A percentile compares a stretch with the other conserved stretches of the same genome.
Conservation (phyloP, 2,888 invertebrate species). For the Vesta saturnalis region DNA sequence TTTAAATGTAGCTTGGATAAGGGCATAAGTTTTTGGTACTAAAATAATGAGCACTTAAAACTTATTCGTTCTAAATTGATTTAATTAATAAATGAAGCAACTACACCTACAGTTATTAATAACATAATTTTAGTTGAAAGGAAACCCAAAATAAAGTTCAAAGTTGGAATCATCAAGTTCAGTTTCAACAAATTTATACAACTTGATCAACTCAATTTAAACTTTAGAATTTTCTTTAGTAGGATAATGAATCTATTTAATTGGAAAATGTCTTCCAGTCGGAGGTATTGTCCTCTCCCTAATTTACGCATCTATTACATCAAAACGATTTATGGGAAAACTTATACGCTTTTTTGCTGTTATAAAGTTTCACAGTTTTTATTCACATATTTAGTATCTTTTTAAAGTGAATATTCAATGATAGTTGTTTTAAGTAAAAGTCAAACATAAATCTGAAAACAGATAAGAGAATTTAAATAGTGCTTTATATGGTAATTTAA, state of each 20-base stretch:
- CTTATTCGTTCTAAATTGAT: neutral
- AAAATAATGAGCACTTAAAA: neutral
- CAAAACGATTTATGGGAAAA: slow-evolving; percentile 29
- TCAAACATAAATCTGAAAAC: slow-evolving; percentile 15
- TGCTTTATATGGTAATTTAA: slow-evolving; percentile 27
- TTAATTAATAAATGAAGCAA: neutral
- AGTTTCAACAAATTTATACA: slow-evolving; percentile 26
- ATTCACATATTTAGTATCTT: neutral
- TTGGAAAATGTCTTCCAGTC: slow-evolving; percentile 28
- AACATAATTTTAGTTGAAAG: slow-evolving; percentile 22
- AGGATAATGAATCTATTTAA: slow-evolving; percentile 33
- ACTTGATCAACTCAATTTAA: slow-evolving; percentile 34
- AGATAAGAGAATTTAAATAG: slow-evolving; percentile 21
- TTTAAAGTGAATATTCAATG: neutral
- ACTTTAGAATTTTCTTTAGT: slow-evolving; percentile 27
- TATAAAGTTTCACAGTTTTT: neutral
- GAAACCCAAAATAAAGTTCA: slow-evolving; percentile 6
- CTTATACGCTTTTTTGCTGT: slow-evolving; percentile 16
- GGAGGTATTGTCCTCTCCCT: slow-evolving; percentile 20
- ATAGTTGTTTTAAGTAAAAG: slow-evolving; percentile 10
- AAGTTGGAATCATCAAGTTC: slow-evolving; percentile 11
- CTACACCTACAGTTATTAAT: neutral
- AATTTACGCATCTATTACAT: slow-evolving; percentile 26
- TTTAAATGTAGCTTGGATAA: neutral
- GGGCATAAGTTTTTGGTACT: neutral